A percentile compares a stretch with the other conserved stretches of the same genome.
phyloP scores from a whole-genome alignment of 2,113 vertebrate species.

The Gallinago undulata region DNA sequence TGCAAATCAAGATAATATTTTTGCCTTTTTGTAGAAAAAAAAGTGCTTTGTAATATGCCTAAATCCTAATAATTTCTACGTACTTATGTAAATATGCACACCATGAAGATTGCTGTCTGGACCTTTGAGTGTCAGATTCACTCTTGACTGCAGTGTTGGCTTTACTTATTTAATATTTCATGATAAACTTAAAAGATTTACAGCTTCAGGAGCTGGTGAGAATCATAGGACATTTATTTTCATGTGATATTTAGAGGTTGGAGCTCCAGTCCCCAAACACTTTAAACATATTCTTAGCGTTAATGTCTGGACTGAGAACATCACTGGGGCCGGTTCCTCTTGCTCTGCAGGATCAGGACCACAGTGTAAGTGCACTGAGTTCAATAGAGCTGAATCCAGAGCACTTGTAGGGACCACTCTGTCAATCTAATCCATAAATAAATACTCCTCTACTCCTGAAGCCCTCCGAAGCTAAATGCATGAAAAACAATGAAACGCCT shows the following conservation, averaged over 20 bases:
- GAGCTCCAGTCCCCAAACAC: neutral
- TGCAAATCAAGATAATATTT: neutral
- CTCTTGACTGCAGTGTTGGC: neutral
- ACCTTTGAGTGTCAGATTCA: slow-evolving; percentile 14
- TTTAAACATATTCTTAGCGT: slow-evolving; percentile 1
- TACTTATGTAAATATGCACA: neutral
- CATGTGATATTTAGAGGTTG: slow-evolving; percentile 53
- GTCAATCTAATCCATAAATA: slow-evolving; percentile 44
- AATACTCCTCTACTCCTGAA: slow-evolving; percentile 4
- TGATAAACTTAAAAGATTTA: slow-evolving; percentile 67
- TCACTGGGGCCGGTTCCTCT: neutral
- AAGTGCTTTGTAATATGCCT: neutral
- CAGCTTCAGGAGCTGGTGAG: slow-evolving; percentile 50
- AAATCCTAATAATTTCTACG: slow-evolving; percentile 13
- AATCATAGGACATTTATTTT: slow-evolving; percentile 49
- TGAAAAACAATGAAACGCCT: neutral
- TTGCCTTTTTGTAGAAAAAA: neutral
- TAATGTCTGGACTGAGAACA: neutral
- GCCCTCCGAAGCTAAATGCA: slow-evolving; percentile 24
- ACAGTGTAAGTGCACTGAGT: neutral
- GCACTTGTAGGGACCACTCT: slow-evolving; percentile 16
- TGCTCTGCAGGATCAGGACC: slow-evolving; percentile 27
- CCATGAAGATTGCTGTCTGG: neutral
- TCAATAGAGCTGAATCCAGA: neutral
- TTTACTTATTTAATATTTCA: slow-evolving; percentile 56